Conservation (phyloP, 2,113 vertebrate species). For the Columba janthina region DNA sequence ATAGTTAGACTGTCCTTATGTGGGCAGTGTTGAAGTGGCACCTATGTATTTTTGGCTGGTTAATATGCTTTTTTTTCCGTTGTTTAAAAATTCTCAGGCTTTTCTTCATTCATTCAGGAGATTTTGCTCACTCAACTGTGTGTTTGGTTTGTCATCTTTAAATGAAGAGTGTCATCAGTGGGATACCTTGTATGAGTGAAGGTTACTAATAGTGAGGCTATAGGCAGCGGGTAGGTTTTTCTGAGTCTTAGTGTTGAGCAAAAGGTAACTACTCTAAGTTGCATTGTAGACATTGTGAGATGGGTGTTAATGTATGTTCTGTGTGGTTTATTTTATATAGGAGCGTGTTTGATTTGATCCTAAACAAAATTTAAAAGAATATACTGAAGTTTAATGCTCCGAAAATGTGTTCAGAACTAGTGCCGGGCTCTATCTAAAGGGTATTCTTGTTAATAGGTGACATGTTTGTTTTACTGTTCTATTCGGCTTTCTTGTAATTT, state of each 20-base stretch:
- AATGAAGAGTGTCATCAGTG: not conserved
- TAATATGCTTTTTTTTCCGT: not conserved
- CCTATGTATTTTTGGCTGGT: not conserved
- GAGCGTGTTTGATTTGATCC: not conserved
- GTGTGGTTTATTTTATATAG: not conserved
- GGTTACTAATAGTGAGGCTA: not conserved
- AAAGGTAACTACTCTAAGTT: not conserved
- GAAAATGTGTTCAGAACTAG: not conserved
- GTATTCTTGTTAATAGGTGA: not conserved
- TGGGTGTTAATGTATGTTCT: fast-evolving
- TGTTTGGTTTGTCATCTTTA: not conserved
- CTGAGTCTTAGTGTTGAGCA: not conserved
- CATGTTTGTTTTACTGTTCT: not conserved
- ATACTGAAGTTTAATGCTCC: not conserved
- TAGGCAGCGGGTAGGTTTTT: not conserved
- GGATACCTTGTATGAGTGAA: not conserved
- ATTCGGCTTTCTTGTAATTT: not conserved
- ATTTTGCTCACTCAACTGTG: not conserved
- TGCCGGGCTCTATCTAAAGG: not conserved
- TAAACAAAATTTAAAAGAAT: not conserved
- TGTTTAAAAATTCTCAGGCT: not conserved
- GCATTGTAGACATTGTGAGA: not conserved
- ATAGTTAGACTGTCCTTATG: not conserved
- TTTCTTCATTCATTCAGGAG: fast-evolving
- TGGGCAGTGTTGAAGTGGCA: not conserved